Conservation (phyloP, 2,888 invertebrate genomes). For the Meganola albula region DNA sequence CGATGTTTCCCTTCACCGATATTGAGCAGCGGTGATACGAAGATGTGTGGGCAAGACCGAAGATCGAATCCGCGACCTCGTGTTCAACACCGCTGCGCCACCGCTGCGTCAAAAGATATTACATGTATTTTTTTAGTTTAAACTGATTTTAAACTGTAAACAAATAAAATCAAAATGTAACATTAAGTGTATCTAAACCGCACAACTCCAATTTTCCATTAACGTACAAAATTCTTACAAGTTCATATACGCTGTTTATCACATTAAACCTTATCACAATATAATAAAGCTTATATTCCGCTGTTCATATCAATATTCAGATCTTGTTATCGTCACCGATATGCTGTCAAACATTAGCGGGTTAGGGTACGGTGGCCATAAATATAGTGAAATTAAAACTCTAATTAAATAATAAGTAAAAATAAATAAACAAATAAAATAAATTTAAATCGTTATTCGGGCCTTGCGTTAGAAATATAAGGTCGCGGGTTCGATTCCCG, state of each 20-base stretch:
- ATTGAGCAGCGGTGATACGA: no score
- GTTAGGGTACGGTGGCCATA: slow-evolving; percentile 32
- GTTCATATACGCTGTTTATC: slow-evolving; percentile 10
- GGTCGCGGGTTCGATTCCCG: no score
- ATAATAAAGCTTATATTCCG: slow-evolving; percentile 29
- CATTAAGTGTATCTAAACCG: background rate
- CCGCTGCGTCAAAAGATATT: no score
- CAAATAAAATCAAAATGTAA: background rate
- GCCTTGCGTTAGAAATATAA: no score
- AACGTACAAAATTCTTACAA: background rate
- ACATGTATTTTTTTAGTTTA: no score
- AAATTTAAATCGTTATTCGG: no score
- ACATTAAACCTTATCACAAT: slow-evolving; percentile 21
- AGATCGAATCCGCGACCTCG: no score
- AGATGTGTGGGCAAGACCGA: no score
- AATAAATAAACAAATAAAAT: no score
- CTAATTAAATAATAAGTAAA: no score
- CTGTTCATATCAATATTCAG: slow-evolving; percentile 25
- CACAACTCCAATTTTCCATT: background rate
- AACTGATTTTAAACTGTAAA: background rate
- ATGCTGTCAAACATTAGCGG: slow-evolving; percentile 43
- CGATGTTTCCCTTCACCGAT: no score
- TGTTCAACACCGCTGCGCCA: no score
- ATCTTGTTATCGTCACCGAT: slow-evolving; percentile 42
- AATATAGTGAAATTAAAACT: background rate